phyloP scores from a whole-genome alignment of 2,888 invertebrate genomes.

The Strigamia transsilvanica region DNA sequence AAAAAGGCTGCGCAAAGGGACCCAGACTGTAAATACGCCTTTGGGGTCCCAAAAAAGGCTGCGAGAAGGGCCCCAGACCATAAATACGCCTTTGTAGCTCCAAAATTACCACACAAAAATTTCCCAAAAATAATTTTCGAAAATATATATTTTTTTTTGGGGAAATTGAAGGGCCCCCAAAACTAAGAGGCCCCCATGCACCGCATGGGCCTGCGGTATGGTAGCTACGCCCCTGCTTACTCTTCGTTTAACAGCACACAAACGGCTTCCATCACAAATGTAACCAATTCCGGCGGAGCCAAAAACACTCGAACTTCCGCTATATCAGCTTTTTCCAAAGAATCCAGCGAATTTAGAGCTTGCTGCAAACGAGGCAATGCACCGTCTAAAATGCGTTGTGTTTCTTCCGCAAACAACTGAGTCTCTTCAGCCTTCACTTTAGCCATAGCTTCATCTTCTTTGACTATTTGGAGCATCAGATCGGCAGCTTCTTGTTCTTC shows the following conservation, averaged over 20 bases:
- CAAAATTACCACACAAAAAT: no score
- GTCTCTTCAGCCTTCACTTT: slow-evolving; percentile 88
- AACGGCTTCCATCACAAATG: slow-evolving; percentile 91
- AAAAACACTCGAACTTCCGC: slow-evolving; percentile 88
- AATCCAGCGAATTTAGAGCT: slow-evolving; percentile 81
- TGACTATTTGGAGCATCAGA: slow-evolving; percentile 70
- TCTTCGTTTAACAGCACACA: slow-evolving; percentile 83
- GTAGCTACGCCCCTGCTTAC: no score
- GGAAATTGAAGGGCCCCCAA: no score
- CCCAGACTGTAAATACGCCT: no score
- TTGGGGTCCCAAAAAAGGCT: no score
- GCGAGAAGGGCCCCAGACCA: no score
- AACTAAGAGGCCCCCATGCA: no score
- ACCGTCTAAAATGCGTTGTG: slow-evolving; percentile 68
- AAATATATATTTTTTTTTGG: no score
- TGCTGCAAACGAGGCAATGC: neutral
- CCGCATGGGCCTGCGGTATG: no score
- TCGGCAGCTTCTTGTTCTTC: slow-evolving; percentile 84
- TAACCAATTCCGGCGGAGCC: slow-evolving; percentile 85
- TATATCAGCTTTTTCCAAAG: slow-evolving; percentile 88
- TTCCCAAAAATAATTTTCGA: no score
- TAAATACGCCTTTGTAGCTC: no score
- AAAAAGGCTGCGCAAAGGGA: no score
- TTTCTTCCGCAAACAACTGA: slow-evolving; percentile 81
- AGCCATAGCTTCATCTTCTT: slow-evolving; percentile 83